Evolutionary conservation across 2,888 invertebrate genomes (phyloP), one percentile per base, ranked within the genome.

Genomic region (Drosophila stalkeri): DNA sequence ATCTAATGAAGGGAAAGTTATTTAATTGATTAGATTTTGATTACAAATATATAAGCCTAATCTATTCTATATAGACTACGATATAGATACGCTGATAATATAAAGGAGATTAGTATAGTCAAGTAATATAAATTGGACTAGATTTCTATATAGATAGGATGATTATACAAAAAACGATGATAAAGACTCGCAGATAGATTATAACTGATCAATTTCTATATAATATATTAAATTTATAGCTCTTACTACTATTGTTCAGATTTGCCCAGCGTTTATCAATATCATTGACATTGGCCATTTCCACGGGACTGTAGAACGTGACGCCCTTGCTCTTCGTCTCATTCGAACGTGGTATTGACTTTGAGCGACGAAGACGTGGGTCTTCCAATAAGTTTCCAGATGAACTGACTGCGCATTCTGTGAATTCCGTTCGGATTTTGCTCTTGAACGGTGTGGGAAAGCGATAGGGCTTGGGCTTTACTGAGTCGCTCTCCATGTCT

Each of bases 251-350:
- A 33, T 51, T 51, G 7, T 51, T 51, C 12, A 60, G 27, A 4
- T 33, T 44, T 8, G 64, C 63, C 79, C 62, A 90, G 66, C 46
- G 73, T 3, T 69, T 63, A 44, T 92, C 91, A 0, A 89, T 70
- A 11, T 90, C 89, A 6, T 69, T 77, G 8, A 89, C 84, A 12
- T 65, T n/a, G 14, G 59, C 4, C 27, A 81, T 61, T 39, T 80
- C 49, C 66, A 74, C 5, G 77, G 92, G 92, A 77, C 92, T 92
- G 20, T 81, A 74, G 60, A 92, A 92, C 0, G 84, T 86, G 0
- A 92, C 92, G 2, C 64, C 64, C 37, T 82, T 81, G 8, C 39
- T 5, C 20, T 44, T 59, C 0, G 37, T 63, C 8, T 69, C 77
- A 14, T 77, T 81, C 16, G 68, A 12, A 0, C 33, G 37, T 37